Conservation (phyloP, 2,113 vertebrate species). For the Cryptomyrus ogoouensis region DNA sequence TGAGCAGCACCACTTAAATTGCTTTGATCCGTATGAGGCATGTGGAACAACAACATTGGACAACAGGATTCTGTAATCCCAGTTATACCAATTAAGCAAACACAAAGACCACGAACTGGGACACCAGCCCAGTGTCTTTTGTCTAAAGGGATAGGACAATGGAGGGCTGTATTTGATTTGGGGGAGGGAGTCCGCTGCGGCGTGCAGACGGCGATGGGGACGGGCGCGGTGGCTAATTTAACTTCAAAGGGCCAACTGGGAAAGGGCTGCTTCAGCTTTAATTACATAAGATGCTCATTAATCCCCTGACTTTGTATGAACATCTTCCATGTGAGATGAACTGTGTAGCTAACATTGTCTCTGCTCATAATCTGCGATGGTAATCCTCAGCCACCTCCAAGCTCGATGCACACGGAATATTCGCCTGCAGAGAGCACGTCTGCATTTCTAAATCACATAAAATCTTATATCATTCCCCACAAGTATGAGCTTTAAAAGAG, state of each 20-base stretch:
- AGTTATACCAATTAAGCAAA: constrained; percentile 5
- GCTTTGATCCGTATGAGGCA: not conserved
- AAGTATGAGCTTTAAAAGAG: not conserved
- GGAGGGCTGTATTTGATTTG: constrained; percentile 10
- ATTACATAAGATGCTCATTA: constrained; percentile 21
- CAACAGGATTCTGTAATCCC: constrained; percentile 9
- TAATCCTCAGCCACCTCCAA: not conserved
- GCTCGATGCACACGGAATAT: not conserved
- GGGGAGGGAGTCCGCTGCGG: not conserved
- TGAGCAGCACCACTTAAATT: not conserved
- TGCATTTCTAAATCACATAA: not conserved
- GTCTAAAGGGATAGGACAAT: constrained; percentile 10
- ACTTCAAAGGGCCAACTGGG: constrained; percentile 24
- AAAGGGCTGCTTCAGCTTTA: constrained; percentile 15
- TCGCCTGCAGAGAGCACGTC: not conserved
- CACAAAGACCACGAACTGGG: constrained; percentile 7
- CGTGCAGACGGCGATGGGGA: not conserved
- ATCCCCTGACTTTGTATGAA: constrained; percentile 17
- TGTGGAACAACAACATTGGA: not conserved
- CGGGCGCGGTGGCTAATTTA: not conserved
- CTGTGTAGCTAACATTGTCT: not conserved
- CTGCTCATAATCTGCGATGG: constrained; percentile 6
- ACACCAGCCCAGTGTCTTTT: not conserved
- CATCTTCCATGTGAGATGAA: not conserved
- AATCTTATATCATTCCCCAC: not conserved